Conservation (phyloP, 1,140 invertebrate species). For the Ostrea denselamellosa region DNA sequence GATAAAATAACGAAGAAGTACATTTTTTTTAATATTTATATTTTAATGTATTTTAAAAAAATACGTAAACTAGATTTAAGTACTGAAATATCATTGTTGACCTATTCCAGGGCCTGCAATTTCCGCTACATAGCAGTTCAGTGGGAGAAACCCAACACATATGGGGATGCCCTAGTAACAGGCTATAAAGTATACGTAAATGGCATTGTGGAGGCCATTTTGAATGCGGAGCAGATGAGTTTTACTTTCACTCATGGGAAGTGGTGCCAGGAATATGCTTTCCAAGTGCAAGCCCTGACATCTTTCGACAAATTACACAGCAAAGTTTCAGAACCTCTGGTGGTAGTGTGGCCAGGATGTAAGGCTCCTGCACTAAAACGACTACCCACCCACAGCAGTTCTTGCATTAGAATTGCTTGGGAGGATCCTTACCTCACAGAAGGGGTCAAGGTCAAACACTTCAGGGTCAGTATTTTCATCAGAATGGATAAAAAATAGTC, state of each 20-base stretch:
- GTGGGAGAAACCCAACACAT: conserved; percentile 78
- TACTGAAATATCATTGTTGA: no score
- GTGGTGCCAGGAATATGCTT: conserved; percentile 78
- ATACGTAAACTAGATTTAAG: no score
- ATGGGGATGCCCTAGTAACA: conserved; percentile 76
- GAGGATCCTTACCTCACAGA: conserved; percentile 76
- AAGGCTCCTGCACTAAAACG: conserved; percentile 70
- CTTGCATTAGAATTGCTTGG: conserved; percentile 75
- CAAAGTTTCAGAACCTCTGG: conserved; percentile 76
- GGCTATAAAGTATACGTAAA: conserved; percentile 79
- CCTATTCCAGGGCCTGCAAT: conserved; percentile 77
- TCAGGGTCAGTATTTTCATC: conserved; percentile 67
- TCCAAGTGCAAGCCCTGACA: conserved; percentile 79
- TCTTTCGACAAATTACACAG: conserved; percentile 75
- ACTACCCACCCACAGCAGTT: conserved; percentile 72
- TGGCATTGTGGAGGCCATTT: conserved; percentile 75
- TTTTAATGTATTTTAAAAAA: no score
- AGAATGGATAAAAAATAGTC: no score
- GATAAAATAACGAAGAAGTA: no score
- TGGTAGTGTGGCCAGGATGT: conserved; percentile 77
- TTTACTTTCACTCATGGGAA: conserved; percentile 77
- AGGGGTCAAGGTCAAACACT: conserved; percentile 78
- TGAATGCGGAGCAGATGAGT: conserved; percentile 74
- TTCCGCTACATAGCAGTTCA: conserved; percentile 79
- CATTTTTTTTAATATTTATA: no score